A percentile compares a stretch with the other conserved stretches of the same genome.
Conservation (phyloP, 2,113 vertebrate genomes). For the Python bivittatus region DNA sequence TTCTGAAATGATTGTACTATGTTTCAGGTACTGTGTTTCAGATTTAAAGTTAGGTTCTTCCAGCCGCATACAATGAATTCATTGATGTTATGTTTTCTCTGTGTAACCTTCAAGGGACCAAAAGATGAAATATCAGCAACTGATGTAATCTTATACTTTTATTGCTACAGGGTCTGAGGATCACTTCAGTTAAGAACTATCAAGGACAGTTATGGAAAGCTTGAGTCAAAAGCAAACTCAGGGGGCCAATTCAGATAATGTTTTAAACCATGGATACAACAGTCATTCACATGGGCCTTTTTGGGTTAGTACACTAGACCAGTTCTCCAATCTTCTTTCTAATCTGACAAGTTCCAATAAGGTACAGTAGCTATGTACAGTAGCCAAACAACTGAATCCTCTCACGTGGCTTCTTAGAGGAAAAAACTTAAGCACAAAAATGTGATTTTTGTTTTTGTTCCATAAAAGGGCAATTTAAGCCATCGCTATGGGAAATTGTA, state of each 20-base stretch:
- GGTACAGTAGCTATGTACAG: not conserved
- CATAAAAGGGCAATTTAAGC: not conserved
- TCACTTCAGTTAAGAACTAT: not conserved
- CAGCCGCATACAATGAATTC: conserved; percentile 8
- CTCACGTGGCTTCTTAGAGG: not conserved
- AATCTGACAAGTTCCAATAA: not conserved
- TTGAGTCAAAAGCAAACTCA: not conserved
- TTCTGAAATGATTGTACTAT: conserved; percentile 41
- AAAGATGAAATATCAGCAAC: not conserved
- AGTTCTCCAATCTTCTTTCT: not conserved
- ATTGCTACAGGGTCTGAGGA: not conserved
- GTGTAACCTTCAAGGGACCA: not conserved
- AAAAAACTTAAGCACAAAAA: not conserved
- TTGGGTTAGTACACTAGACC: not conserved
- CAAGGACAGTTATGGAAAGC: not conserved
- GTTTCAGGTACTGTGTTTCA: conserved; percentile 30
- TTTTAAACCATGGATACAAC: not conserved
- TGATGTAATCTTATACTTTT: not conserved
- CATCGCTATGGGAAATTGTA: not conserved
- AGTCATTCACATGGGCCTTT: not conserved
- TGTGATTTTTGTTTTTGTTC: not conserved
- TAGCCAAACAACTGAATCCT: not conserved
- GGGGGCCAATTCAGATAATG: not conserved
- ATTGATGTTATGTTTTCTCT: conserved; percentile 11
- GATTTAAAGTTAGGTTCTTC: conserved; percentile 36